A percentile compares a stretch with the other conserved stretches of the same genome.
Evolutionary conservation across 2,797 vertebrate species (phyloP).

Genomic region (Chiroxiphia lanceolata): DNA sequence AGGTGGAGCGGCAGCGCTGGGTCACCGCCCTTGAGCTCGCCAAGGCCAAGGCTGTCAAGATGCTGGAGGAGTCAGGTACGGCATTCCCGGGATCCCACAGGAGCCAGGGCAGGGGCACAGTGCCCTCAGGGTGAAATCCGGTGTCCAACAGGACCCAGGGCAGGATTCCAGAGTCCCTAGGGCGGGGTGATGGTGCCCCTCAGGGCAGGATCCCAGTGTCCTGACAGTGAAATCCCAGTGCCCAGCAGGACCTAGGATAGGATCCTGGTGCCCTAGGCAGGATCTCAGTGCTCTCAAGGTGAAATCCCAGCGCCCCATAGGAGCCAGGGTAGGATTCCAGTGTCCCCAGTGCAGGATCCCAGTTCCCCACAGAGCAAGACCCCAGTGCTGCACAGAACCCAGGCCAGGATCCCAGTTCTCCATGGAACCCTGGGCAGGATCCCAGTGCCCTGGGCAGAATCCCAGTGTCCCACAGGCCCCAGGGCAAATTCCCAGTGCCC

Average conservation of each 20-base stretch:
- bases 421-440: not conserved
- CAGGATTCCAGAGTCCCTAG: not conserved
- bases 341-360: not conserved
- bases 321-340: too few relatives aligned
- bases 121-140: not conserved
- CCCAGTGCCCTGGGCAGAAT: too few relatives aligned
- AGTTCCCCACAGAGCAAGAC: not conserved
- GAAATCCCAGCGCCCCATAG: too few relatives aligned
- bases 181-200: too few relatives aligned
- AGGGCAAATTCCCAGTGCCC: too few relatives aligned
- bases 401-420: not conserved
- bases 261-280: not conserved
- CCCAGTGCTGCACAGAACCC: not conserved
- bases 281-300: not conserved
- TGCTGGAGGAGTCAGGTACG: slow-evolving; percentile 91
- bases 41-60: slow-evolving; percentile 92
- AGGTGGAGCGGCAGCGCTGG: slow-evolving; percentile 95
- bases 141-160: not conserved
- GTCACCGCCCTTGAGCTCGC: slow-evolving; percentile 94
- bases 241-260: not conserved
- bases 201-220: not conserved
- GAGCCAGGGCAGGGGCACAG: accelerated
- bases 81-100: not conserved
- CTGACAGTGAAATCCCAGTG: too few relatives aligned
- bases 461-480: too few relatives aligned